phyloP scores from a whole-genome alignment of 2,797 vertebrate genomes.

The Telmatherina bonti region DNA sequence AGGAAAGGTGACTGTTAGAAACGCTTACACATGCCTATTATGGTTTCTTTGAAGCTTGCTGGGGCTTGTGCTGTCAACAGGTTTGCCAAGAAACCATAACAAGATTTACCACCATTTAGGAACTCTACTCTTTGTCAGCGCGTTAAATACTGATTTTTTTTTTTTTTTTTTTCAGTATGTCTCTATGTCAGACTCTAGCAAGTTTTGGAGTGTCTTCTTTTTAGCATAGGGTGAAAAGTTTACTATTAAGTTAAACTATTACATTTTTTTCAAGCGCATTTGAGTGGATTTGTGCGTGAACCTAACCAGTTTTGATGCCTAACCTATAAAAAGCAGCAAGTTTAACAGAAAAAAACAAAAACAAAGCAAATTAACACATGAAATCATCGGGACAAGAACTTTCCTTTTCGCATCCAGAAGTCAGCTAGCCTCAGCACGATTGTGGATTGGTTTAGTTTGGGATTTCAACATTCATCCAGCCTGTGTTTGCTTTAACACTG shows the following conservation, averaged over 20 bases:
- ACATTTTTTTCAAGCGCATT: neutral
- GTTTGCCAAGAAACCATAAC: constrained; percentile 53
- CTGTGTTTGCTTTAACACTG: too few species aligned
- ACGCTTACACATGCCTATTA: constrained; percentile 49
- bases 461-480: too few species aligned
- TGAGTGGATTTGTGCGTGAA: neutral
- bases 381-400: neutral
- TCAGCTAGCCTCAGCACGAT: too few species aligned
- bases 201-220: neutral
- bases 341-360: neutral
- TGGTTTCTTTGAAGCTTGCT: constrained; percentile 60
- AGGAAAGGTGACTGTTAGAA: constrained; percentile 48
- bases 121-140: neutral
- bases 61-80: constrained; percentile 58
- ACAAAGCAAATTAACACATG: neutral
- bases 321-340: neutral
- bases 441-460: too few species aligned
- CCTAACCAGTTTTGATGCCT: neutral
- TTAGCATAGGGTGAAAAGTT: neutral
- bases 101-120: constrained; percentile 47
- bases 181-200: neutral
- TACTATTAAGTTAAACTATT: neutral
- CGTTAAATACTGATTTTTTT: neutral
- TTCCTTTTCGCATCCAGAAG: neutral
- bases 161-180: neutral